A percentile compares a stretch with the other conserved stretches of the same genome.
Evolutionary conservation across 2,888 invertebrate species (phyloP).

Genomic region (Anthrax anthrax): DNA sequence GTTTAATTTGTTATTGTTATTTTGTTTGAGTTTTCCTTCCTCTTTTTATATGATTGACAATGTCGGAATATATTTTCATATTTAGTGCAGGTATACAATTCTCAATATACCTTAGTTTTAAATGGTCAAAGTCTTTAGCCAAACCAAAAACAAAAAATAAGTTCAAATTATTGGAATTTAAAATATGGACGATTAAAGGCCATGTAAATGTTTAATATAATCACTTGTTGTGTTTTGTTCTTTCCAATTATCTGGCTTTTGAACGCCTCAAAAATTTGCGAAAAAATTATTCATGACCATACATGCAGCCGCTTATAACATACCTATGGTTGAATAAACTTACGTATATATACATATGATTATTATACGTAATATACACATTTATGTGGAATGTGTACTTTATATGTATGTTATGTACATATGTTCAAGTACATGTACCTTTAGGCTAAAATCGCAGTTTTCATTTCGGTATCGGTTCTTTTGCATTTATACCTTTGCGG

Average conservation of each 20-base stretch:
- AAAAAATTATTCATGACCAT: constrained; percentile 11
- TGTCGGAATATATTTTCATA: background rate
- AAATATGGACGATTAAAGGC: background rate
- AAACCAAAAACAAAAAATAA: no score
- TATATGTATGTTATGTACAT: no score
- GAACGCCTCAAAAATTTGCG: constrained; percentile 8
- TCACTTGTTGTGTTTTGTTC: constrained; percentile 1
- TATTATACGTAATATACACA: no score
- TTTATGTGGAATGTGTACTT: no score
- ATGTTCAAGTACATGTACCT: no score
- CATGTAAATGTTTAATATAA: background rate
- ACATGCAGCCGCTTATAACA: background rate
- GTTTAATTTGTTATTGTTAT: no score
- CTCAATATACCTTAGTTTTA: no score
- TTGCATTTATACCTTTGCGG: background rate
- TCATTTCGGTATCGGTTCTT: background rate
- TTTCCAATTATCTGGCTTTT: constrained; percentile 10
- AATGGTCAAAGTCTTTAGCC: no score
- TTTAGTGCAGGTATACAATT: no score
- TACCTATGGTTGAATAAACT: background rate
- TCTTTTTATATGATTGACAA: background rate
- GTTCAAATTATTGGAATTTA: constrained; percentile 1
- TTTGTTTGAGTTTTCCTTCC: background rate
- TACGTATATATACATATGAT: no score
- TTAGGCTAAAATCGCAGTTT: background rate